Conservation (phyloP, 2,888 invertebrate genomes). For the Pandemis heparana region DNA sequence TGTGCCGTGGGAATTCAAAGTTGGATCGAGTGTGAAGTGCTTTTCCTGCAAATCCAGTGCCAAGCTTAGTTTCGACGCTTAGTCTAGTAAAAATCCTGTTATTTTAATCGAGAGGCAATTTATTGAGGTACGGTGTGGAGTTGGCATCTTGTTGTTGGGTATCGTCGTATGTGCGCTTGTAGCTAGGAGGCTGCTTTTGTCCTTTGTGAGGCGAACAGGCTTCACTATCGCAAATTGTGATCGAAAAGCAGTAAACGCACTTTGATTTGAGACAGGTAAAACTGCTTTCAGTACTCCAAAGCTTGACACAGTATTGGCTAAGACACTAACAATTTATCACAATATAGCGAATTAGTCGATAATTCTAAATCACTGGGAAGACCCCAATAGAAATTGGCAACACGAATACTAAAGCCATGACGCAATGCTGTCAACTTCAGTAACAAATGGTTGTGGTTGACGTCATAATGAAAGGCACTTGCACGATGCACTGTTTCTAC, state of each 20-base stretch:
- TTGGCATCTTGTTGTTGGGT: slow-evolving; percentile 76
- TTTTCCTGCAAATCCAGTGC: slow-evolving; percentile 39
- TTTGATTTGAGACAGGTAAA: slow-evolving; percentile 20
- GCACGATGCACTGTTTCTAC: slow-evolving; percentile 44
- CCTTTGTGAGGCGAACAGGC: slow-evolving; percentile 66
- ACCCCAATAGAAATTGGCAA: slow-evolving; percentile 43
- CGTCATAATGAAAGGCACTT: slow-evolving; percentile 46
- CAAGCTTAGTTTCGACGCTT: slow-evolving; percentile 71
- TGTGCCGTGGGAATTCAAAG: slow-evolving; percentile 62
- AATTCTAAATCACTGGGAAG: slow-evolving; percentile 31
- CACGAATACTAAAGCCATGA: slow-evolving; percentile 50
- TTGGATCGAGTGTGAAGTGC: slow-evolving; percentile 50
- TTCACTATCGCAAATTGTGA: slow-evolving; percentile 45
- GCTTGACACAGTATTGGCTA: slow-evolving; percentile 20
- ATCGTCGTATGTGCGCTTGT: slow-evolving; percentile 71
- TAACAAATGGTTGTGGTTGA: slow-evolving; percentile 52
- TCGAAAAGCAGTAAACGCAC: slow-evolving; percentile 29
- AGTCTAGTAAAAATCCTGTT: slow-evolving; percentile 59
- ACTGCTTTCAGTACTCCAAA: slow-evolving; percentile 10
- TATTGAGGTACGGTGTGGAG: slow-evolving; percentile 72
- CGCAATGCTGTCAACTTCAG: slow-evolving; percentile 50
- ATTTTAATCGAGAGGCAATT: slow-evolving; percentile 48
- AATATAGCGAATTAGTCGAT: slow-evolving; percentile 18
- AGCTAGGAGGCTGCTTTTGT: slow-evolving; percentile 65
- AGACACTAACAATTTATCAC: slow-evolving; percentile 20